A percentile compares a stretch with the other conserved stretches of the same genome.
phyloP scores from a whole-genome alignment of 2,797 vertebrate genomes.

The Denticeps clupeoides region DNA sequence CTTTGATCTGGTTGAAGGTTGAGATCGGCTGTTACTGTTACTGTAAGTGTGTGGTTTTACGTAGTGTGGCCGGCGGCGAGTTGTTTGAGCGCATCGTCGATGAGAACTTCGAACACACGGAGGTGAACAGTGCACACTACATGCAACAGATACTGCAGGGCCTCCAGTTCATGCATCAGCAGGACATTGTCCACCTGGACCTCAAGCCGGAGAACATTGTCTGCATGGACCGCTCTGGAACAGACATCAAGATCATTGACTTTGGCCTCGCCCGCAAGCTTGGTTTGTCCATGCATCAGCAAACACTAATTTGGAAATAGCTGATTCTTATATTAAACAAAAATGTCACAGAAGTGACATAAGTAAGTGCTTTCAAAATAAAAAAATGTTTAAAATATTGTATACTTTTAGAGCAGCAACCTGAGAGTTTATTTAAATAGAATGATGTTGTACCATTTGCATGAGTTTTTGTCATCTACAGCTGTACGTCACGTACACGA shows the following conservation, averaged over 20 bases:
- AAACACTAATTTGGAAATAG: no score
- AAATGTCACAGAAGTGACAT: no score
- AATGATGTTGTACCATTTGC: not conserved
- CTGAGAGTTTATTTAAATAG: no score
- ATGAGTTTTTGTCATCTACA: not conserved
- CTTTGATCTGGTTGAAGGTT: constrained; percentile 4
- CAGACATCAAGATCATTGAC: constrained; percentile 74
- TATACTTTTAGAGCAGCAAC: no score
- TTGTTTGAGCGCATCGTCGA: constrained; percentile 80
- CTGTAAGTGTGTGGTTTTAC: constrained; percentile 14
- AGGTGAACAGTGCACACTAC: constrained; percentile 65
- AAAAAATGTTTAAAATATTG: no score
- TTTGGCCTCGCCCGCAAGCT: constrained; percentile 70
- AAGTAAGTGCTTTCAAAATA: no score
- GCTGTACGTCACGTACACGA: not conserved
- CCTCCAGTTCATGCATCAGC: constrained; percentile 67
- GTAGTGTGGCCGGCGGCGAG: constrained; percentile 73
- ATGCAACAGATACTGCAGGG: constrained; percentile 75
- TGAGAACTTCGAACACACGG: constrained; percentile 74
- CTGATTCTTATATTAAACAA: no score
- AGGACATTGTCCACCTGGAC: constrained; percentile 70
- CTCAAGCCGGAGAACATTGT: constrained; percentile 84
- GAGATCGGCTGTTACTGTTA: constrained; percentile 12
- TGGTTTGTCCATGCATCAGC: no score
- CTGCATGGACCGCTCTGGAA: constrained; percentile 61